These are phyloP conservation scores for Plodia interpunctella DNA, from an alignment of 1,140 invertebrate species.

Conservation along the genomic window DNA sequence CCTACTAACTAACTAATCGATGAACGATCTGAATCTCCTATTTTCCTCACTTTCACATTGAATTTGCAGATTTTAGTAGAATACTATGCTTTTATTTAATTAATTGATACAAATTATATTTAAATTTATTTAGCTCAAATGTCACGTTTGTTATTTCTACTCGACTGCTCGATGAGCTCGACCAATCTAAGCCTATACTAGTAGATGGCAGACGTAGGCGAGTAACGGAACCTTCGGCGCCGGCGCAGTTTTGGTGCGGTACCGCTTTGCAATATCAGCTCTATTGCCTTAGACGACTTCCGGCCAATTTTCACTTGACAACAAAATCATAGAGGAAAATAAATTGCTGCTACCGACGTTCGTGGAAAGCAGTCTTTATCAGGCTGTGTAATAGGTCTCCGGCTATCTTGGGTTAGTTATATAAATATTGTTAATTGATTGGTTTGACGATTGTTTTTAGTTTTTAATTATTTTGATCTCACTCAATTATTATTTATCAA, in stretches of 20 bases:
- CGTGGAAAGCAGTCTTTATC: constrained; percentile 2
- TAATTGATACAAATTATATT: too few species aligned
- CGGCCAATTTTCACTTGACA: constrained; percentile 4
- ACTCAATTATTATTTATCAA: too few species aligned
- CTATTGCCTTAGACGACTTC: neutral
- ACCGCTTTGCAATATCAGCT: constrained; percentile 25
- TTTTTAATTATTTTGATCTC: too few species aligned
- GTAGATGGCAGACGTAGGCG: constrained; percentile 22
- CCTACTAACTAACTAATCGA: too few species aligned
- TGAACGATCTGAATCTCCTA: too few species aligned
- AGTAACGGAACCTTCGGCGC: constrained; percentile 39
- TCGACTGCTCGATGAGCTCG: neutral
- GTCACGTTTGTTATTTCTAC: neutral
- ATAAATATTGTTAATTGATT: neutral
- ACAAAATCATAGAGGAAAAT: constrained; percentile 4
- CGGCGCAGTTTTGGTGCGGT: constrained; percentile 27
- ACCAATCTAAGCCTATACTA: neutral
- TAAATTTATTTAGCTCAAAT: neutral
- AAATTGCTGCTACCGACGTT: neutral
- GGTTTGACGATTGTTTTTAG: too few species aligned
- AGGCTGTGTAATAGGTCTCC: neutral
- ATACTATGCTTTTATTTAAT: too few species aligned
- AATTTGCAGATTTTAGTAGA: too few species aligned
- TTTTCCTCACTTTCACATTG: too few species aligned
- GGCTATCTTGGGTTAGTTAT: neutral